These are phyloP conservation scores for Callionymus lyra DNA, from an alignment of 2,113 vertebrate genomes.

Conservation along the genomic window DNA sequence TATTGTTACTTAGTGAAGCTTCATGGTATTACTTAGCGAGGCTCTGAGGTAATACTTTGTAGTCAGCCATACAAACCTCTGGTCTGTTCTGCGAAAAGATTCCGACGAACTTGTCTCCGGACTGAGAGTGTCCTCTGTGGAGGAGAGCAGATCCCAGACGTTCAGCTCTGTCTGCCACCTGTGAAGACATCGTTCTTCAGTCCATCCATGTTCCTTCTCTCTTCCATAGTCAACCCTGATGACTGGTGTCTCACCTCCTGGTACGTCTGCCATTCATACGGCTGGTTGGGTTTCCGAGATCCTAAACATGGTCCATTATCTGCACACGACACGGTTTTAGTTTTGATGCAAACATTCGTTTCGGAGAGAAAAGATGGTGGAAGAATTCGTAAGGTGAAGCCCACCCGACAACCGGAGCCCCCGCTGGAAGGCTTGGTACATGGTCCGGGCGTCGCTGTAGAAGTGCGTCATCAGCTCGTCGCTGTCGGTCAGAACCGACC, in stretches of 20 bases:
- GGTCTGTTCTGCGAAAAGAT: slow-evolving; percentile 93
- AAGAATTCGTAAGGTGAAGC: slow-evolving; percentile 20
- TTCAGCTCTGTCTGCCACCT: slow-evolving; percentile 77
- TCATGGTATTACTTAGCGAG: too few relatives aligned
- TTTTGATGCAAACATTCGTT: slow-evolving; percentile 13
- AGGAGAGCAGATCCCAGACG: slow-evolving; percentile 81
- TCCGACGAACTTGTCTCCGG: slow-evolving; percentile 75
- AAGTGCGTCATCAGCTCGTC: slow-evolving; percentile 64
- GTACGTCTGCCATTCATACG: slow-evolving; percentile 92
- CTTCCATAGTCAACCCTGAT: neutral
- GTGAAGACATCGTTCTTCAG: neutral
- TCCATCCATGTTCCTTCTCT: too few relatives aligned
- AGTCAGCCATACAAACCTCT: too few relatives aligned
- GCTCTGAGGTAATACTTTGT: too few relatives aligned
- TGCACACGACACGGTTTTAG: slow-evolving; percentile 37
- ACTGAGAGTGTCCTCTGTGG: slow-evolving; percentile 75
- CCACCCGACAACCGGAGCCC: slow-evolving; percentile 85
- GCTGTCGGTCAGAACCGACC: slow-evolving; percentile 66
- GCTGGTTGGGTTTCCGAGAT: slow-evolving; percentile 82
- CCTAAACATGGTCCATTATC: slow-evolving; percentile 90
- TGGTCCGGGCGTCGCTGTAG: slow-evolving; percentile 78
- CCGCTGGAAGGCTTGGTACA: slow-evolving; percentile 80
- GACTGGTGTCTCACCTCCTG: slow-evolving; percentile 68
- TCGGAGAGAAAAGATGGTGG: rapidly evolving
- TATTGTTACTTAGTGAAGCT: too few relatives aligned